phyloP scores from a whole-genome alignment of 2,888 invertebrate genomes.

The Coelopa pilipes region DNA sequence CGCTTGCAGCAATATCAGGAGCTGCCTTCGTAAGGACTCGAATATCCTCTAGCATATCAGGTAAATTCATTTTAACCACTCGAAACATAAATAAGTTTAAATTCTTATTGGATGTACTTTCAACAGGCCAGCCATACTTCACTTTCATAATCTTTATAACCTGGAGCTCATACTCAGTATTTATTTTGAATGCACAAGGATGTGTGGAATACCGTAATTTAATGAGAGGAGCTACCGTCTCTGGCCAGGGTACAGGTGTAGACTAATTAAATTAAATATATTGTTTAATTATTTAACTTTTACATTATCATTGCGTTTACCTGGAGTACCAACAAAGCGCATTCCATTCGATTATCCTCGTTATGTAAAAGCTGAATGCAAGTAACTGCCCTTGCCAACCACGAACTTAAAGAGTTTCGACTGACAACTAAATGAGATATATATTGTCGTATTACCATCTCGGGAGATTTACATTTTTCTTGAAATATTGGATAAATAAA shows the following conservation, averaged over 20 bases:
- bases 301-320: slow-evolving; percentile 41
- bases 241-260: slow-evolving; percentile 66
- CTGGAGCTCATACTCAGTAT: slow-evolving; percentile 63
- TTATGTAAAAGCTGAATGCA: slow-evolving; percentile 63
- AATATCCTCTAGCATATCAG: slow-evolving; percentile 64
- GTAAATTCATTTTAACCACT: slow-evolving; percentile 62
- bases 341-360: slow-evolving; percentile 63
- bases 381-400: slow-evolving; percentile 62
- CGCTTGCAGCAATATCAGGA: slow-evolving; percentile 57
- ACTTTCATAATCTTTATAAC: slow-evolving; percentile 65
- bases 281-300: slow-evolving; percentile 19
- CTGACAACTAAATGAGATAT: slow-evolving; percentile 60
- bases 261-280: slow-evolving; percentile 44
- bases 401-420: slow-evolving; percentile 58
- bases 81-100: slow-evolving; percentile 62
- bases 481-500: slow-evolving; percentile 65
- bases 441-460: slow-evolving; percentile 60
- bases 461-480: slow-evolving; percentile 60
- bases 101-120: slow-evolving; percentile 56
- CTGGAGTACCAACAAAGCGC: slow-evolving; percentile 60
- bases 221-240: slow-evolving; percentile 56
- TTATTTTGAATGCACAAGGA: slow-evolving; percentile 62
- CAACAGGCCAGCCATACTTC: slow-evolving; percentile 65
- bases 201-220: slow-evolving; percentile 63
- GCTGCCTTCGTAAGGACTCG: slow-evolving; percentile 58